Base-by-base conservation (phyloP, 2,113 vertebrate species). In the Poeciliopsis retropinna region DNA sequence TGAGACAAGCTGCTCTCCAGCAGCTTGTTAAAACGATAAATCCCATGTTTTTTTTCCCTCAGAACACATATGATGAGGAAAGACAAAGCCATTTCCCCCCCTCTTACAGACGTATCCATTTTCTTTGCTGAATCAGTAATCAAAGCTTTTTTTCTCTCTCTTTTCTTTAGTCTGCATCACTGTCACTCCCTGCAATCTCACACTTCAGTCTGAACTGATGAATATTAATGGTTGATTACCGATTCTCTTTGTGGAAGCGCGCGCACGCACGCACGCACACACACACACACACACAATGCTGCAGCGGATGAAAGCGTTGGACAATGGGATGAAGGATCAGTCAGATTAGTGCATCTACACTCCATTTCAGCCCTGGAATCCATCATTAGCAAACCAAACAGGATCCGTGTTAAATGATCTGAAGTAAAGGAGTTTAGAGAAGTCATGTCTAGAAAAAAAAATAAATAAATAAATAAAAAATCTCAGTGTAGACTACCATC, bases 191-290 rank as follows among this genome's bases (percentile, higher is more conserved):
- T 15, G 41, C 82, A 77, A 85, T 90, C 73, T 80, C 64, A 34
- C 62, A 32, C 47, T 89, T 79, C 81, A 78, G 75, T 75, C 79
- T 70, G 85, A 89, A 87, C 64, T 83, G 81, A 92, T 92, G 87
- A 94, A 94, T 92, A 93, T 91, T 92, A 94, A 94, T 88, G 74
- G 30, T 14, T 81, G 82, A 88, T 95, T 92, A 92, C 92, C 79
- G 85, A 86, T 94, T 90, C 89, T 88, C 88, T 91, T 87, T 93
- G 89, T 92, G 75, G 41, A 78, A 73, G 87, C 39, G 75, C 66
- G 85, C 25, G n/a, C 51, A n/a, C 25, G 84, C 39, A 75, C 70
- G 84, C 51, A 3, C 51, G 86, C 39, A 73, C 67, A 84, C 51
- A 54, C 51, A 34, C 34, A 2, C 34, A 85, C 63, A 80, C 80